phyloP scores from a whole-genome alignment of 2,797 vertebrate species.

The Lateolabrax maculatus region DNA sequence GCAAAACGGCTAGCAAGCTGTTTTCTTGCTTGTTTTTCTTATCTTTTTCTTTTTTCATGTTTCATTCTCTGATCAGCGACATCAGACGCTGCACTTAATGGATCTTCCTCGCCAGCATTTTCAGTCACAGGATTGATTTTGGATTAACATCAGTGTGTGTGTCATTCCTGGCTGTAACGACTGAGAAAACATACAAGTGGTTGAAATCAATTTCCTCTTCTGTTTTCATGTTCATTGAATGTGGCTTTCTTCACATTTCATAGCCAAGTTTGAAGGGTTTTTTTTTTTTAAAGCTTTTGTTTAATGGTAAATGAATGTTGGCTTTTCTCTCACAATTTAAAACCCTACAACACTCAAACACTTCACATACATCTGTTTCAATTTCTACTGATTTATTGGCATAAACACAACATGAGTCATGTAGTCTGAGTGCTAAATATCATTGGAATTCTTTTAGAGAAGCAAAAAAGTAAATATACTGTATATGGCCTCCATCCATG shows the following conservation, averaged over 20 bases:
- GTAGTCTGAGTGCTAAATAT: neutral
- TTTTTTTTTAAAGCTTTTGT: slow-evolving; percentile 16
- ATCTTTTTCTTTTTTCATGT: neutral
- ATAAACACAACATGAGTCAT: neutral
- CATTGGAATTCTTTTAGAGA: neutral
- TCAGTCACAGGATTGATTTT: slow-evolving; percentile 58
- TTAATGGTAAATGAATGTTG: slow-evolving; percentile 24
- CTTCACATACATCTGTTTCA: neutral
- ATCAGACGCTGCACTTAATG: neutral
- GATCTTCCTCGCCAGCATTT: slow-evolving; percentile 19
- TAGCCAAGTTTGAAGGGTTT: neutral
- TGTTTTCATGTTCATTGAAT: slow-evolving; percentile 6
- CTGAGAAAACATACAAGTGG: slow-evolving; percentile 7
- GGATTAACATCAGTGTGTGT: slow-evolving; percentile 52
- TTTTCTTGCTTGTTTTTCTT: neutral
- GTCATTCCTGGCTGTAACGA: slow-evolving; percentile 23
- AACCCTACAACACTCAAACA: neutral
- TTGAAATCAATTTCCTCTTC: slow-evolving; percentile 49
- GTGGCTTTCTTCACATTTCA: slow-evolving; percentile 4
- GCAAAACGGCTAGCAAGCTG: neutral
- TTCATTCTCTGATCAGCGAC: slow-evolving; percentile 14
- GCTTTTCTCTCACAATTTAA: slow-evolving; percentile 11
- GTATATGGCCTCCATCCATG: neutral
- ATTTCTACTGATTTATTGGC: neutral
- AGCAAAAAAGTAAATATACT: neutral